Conservation (phyloP, 2,797 vertebrate species). For the Tragelaphus eurycerus region DNA sequence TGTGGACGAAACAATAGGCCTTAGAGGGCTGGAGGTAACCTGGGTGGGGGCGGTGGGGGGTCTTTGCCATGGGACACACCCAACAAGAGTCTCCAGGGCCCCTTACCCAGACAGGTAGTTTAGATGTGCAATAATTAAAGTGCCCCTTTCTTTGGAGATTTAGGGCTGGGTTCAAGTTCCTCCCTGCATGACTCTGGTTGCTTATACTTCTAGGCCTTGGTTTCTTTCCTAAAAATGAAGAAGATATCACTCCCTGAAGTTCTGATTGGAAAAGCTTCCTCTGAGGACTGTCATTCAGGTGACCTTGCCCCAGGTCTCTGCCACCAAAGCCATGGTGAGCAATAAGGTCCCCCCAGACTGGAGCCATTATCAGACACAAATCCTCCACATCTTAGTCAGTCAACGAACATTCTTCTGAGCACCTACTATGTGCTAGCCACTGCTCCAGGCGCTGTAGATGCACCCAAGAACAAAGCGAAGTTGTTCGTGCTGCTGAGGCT, state of each 20-base stretch:
- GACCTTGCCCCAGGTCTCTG: background rate
- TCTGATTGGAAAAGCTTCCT: background rate
- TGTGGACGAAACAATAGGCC: rapidly evolving
- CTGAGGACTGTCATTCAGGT: too few relatives aligned
- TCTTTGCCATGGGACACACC: rapidly evolving
- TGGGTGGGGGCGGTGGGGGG: rapidly evolving
- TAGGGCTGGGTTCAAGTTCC: background rate
- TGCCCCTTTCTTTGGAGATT: background rate
- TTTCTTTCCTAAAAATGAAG: background rate
- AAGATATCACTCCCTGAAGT: too few relatives aligned
- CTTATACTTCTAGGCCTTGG: background rate
- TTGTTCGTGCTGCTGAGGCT: background rate
- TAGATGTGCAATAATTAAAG: background rate
- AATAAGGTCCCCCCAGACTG: background rate
- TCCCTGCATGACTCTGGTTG: background rate
- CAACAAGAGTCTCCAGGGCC: background rate
- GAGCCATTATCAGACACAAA: background rate
- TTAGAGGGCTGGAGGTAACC: background rate
- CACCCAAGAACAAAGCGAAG: background rate
- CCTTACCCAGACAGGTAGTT: background rate
- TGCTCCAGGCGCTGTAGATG: too few relatives aligned
- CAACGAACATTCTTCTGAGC: background rate
- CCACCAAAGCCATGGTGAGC: background rate
- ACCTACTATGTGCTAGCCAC: background rate
- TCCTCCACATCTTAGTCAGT: background rate